Conservation (phyloP, 2,888 invertebrate genomes). For the Tethea ocularis region DNA sequence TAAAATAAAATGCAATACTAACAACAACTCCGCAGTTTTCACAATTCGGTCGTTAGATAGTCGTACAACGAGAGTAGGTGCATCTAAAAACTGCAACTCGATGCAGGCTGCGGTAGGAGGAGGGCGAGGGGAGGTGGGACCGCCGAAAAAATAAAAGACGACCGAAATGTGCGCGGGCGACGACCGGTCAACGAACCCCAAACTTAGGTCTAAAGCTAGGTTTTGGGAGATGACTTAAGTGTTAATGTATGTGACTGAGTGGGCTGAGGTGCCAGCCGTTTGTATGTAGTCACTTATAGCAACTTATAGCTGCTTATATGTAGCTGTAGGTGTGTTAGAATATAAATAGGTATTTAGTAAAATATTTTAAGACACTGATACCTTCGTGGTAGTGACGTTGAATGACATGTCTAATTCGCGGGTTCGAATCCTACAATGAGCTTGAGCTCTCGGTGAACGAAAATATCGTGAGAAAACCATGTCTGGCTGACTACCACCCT, state of each 20-base stretch:
- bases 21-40: slow-evolving; percentile 39
- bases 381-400: too few relatives aligned
- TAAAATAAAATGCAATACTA: too few relatives aligned
- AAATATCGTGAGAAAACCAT: too few relatives aligned
- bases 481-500: too few relatives aligned
- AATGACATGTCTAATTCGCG: not conserved
- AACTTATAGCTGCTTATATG: slow-evolving; percentile 14
- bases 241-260: slow-evolving; percentile 17
- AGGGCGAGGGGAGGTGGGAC: slow-evolving; percentile 27
- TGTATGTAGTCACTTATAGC: slow-evolving; percentile 14
- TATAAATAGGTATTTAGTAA: not conserved
- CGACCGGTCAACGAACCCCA: slow-evolving; percentile 76
- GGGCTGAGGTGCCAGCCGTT: slow-evolving; percentile 25
- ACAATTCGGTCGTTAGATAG: slow-evolving; percentile 75
- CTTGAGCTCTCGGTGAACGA: too few relatives aligned
- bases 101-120: slow-evolving; percentile 59
- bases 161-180: slow-evolving; percentile 71
- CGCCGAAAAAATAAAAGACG: slow-evolving; percentile 58
- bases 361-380: not conserved
- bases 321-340: slow-evolving; percentile 11
- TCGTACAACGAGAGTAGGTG: slow-evolving; percentile 79
- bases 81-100: slow-evolving; percentile 83
- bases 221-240: slow-evolving; percentile 28
- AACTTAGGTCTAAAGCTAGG: slow-evolving; percentile 49
- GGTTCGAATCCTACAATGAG: too few relatives aligned